Percentiles rank a stretch among this genome's conserved stretches.
Evolutionary conservation across 92 coral and sea anemone species (phyloP).

Genomic region (Parazoanthus darwini): DNA sequence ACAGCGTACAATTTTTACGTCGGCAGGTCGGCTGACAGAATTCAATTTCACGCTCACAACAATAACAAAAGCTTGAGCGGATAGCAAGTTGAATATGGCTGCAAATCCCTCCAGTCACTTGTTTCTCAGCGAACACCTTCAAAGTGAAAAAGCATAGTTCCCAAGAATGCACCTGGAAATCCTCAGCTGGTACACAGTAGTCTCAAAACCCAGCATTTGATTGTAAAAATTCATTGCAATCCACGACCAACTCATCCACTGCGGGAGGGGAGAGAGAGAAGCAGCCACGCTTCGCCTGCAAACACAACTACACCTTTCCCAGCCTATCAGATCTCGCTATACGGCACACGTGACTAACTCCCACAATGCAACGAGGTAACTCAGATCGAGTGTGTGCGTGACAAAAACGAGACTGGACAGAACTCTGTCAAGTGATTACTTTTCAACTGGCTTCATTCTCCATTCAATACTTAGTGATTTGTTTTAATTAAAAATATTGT

Average conservation of each 20-base stretch:
- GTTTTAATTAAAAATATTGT: neutral
- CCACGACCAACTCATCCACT: constrained; percentile 60
- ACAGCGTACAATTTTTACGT: constrained; percentile 33
- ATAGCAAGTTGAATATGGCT: constrained; percentile 46
- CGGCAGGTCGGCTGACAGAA: constrained; percentile 50
- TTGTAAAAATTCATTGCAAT: constrained; percentile 81
- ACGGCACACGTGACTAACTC: constrained; percentile 53
- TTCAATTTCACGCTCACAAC: constrained; percentile 73
- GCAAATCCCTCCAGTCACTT: constrained; percentile 44
- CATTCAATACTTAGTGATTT: neutral
- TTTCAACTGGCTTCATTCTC: constrained; percentile 1
- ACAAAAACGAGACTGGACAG: constrained; percentile 9
- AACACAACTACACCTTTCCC: constrained; percentile 2
- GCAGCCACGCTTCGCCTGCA: constrained; percentile 63
- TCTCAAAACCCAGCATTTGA: constrained; percentile 61
- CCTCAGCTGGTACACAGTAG: constrained; percentile 49
- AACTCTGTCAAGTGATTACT: neutral
- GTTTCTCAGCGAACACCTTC: constrained; percentile 44
- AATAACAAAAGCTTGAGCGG: constrained; percentile 80
- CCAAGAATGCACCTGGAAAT: constrained; percentile 51
- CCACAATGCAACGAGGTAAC: constrained; percentile 39
- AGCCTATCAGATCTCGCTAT: constrained; percentile 48
- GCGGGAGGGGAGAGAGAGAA: constrained; percentile 88
- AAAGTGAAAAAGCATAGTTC: constrained; percentile 45
- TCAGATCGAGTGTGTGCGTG: constrained; percentile 15